Evolutionary conservation across 2,888 invertebrate genomes (phyloP).

Genomic region (Frankliniella intonsa): DNA sequence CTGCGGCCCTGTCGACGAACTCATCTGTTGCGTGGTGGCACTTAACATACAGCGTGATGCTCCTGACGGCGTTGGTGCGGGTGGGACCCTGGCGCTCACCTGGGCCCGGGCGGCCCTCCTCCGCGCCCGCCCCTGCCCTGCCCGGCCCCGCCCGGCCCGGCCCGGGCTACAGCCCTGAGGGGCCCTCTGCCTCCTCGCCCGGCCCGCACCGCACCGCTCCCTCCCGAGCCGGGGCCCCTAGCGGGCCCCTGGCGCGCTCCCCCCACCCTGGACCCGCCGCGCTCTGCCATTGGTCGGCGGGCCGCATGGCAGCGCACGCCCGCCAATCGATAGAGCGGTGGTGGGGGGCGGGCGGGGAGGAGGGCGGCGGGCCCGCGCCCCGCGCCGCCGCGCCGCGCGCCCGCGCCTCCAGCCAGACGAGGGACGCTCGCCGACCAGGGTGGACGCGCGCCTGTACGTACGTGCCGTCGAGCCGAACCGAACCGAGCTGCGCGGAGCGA

Average conservation of each 20-base stretch:
- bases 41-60: not conserved
- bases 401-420: slow-evolving; percentile 33
- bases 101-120: not conserved
- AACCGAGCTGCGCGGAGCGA: slow-evolving; percentile 47
- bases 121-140: not conserved
- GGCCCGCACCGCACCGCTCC: not conserved
- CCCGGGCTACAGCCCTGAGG: not conserved
- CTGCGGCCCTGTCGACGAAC: not conserved
- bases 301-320: slow-evolving; percentile 13
- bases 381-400: slow-evolving; percentile 30
- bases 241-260: no score
- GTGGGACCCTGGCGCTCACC: not conserved
- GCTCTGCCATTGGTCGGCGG: not conserved
- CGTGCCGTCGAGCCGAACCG: slow-evolving; percentile 29
- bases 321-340: slow-evolving; percentile 9
- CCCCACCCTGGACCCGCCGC: not conserved
- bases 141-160: not conserved
- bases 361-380: slow-evolving; percentile 32
- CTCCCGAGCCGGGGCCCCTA: not conserved
- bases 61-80: not conserved
- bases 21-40: not conserved
- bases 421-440: slow-evolving; percentile 35
- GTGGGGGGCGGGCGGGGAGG: slow-evolving; percentile 32
- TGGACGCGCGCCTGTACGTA: slow-evolving; percentile 32
- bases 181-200: not conserved